Percentiles rank a stretch among this genome's conserved stretches.
phyloP scores from a whole-genome alignment of 2,113 vertebrate genomes.

The Thalassoma bifasciatum region DNA sequence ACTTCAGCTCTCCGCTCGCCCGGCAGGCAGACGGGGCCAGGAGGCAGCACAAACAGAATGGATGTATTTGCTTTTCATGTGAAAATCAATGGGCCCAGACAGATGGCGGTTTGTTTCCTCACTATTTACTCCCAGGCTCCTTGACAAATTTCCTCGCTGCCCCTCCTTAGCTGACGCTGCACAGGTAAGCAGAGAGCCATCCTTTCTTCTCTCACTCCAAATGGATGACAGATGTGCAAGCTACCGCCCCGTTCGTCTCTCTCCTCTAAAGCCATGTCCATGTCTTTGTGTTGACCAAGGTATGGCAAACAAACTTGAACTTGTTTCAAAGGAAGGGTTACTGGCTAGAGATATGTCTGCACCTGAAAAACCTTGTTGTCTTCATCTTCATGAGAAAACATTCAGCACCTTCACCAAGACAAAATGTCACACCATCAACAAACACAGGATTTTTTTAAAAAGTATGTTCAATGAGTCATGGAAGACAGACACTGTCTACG shows the following conservation, averaged over 20 bases:
- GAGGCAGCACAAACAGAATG: slow-evolving; percentile 71
- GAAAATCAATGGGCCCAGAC: slow-evolving; percentile 80
- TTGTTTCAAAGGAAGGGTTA: slow-evolving; percentile 7
- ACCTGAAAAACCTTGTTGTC: slow-evolving; percentile 13
- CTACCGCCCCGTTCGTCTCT: slow-evolving; percentile 24
- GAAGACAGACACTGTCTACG: slow-evolving; percentile 45
- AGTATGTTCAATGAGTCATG: slow-evolving; percentile 57
- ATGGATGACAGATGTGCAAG: slow-evolving; percentile 60
- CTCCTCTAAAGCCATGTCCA: background rate
- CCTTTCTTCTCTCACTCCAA: slow-evolving; percentile 47
- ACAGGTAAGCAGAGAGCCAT: slow-evolving; percentile 72
- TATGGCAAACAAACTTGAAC: slow-evolving; percentile 33
- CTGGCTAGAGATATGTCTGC: slow-evolving; percentile 1
- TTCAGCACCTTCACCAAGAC: slow-evolving; percentile 7
- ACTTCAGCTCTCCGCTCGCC: slow-evolving; percentile 50
- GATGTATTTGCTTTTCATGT: slow-evolving; percentile 80
- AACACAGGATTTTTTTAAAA: slow-evolving; percentile 42
- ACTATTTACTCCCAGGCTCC: slow-evolving; percentile 72
- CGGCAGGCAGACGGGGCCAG: slow-evolving; percentile 57
- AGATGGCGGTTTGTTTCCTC: slow-evolving; percentile 79
- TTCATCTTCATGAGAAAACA: slow-evolving; percentile 20
- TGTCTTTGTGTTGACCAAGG: slow-evolving; percentile 30
- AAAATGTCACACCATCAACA: slow-evolving; percentile 25
- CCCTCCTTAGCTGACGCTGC: slow-evolving; percentile 51
- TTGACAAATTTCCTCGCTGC: slow-evolving; percentile 73